Conservation (phyloP, 2,113 vertebrate species). For the Blennius ocellaris region DNA sequence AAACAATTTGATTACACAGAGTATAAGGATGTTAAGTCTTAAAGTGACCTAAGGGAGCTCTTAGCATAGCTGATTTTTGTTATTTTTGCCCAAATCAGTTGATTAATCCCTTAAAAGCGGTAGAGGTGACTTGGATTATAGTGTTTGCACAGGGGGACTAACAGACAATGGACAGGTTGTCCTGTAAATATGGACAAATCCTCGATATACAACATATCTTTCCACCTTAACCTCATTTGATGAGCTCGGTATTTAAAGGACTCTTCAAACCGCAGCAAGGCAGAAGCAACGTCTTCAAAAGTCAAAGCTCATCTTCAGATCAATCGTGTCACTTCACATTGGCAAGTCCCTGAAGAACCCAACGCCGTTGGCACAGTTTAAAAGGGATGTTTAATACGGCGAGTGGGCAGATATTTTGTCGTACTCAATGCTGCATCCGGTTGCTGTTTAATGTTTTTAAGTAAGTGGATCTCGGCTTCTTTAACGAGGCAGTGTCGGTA, state of each 20-base stretch:
- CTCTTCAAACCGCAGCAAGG: neutral
- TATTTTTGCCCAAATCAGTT: too few relatives aligned
- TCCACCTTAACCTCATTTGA: constrained; percentile 7
- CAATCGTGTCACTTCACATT: constrained; percentile 17
- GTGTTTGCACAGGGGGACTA: constrained; percentile 2
- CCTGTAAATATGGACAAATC: neutral
- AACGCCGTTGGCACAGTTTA: constrained; percentile 8
- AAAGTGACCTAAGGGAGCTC: too few relatives aligned
- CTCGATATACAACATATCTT: neutral
- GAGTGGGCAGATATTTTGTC: constrained; percentile 57
- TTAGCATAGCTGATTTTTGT: too few relatives aligned
- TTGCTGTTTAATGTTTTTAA: constrained; percentile 55
- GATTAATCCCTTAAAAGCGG: too few relatives aligned
- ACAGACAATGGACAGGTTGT: constrained; percentile 1
- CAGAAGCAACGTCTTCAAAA: constrained; percentile 5
- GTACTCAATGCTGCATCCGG: constrained; percentile 22
- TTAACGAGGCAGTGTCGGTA: constrained; percentile 16
- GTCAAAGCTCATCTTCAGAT: constrained; percentile 38
- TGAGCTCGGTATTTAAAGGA: constrained; percentile 18
- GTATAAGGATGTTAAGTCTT: too few relatives aligned
- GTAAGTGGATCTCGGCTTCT: constrained; percentile 51
- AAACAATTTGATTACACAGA: too few relatives aligned
- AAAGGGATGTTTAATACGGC: constrained; percentile 4
- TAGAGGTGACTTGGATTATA: too few relatives aligned
- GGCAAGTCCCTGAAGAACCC: constrained; percentile 21